These are phyloP conservation scores for Antitype chi DNA, from an alignment of 2,888 invertebrate genomes.

Conservation along the genomic window DNA sequence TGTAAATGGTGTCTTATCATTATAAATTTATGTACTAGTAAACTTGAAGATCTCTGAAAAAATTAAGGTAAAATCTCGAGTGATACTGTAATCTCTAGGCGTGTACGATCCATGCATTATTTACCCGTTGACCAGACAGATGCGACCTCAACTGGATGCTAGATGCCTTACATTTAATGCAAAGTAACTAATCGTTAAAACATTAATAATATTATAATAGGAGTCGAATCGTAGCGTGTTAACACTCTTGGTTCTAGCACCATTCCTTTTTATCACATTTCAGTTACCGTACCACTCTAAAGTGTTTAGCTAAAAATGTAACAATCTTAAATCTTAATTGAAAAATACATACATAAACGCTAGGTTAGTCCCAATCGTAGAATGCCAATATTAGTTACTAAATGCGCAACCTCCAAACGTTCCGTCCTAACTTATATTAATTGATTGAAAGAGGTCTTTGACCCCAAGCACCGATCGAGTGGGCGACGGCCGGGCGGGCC, in stretches of 20 bases:
- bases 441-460: constrained; percentile 85
- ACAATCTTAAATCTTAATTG: constrained; percentile 90
- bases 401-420: constrained; percentile 89
- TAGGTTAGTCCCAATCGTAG: constrained; percentile 91
- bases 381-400: constrained; percentile 91
- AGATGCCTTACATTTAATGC: constrained; percentile 89
- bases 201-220: constrained; percentile 89
- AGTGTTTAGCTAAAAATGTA: constrained; percentile 91
- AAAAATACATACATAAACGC: constrained; percentile 90
- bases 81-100: constrained; percentile 90
- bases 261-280: constrained; percentile 91
- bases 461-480: constrained; percentile 85
- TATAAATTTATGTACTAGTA: constrained; percentile 87
- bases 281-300: constrained; percentile 91
- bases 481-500: constrained; percentile 63
- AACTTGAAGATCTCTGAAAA: constrained; percentile 86
- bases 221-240: constrained; percentile 91
- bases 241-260: constrained; percentile 91
- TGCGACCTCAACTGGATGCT: constrained; percentile 88
- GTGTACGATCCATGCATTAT: constrained; percentile 77
- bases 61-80: constrained; percentile 88
- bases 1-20: constrained; percentile 85
- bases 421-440: constrained; percentile 87
- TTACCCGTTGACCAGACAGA: constrained; percentile 83
- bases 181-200: constrained; percentile 89